Evolutionary conservation across 2,888 invertebrate genomes (phyloP), one percentile per base, ranked within the genome.

Genomic region (Drosophila antonietae): DNA sequence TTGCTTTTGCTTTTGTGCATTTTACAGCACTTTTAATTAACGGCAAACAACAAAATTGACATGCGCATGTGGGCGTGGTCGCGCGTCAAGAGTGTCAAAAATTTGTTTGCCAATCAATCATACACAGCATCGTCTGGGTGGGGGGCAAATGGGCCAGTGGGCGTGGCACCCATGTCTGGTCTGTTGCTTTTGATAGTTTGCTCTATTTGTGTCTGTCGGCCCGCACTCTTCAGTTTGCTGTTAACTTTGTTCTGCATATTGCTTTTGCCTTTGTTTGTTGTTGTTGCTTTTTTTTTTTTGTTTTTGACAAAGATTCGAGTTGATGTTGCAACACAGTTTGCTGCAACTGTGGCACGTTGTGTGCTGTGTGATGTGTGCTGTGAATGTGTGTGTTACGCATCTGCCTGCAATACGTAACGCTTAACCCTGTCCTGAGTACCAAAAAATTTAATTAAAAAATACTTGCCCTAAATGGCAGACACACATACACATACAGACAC

Each of bases 1-100:
- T 49, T 8, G 15, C 49, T 14, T 90, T 90, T 87, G 89, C 89
- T 90, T 85, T 90, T 90, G 90, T 90, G 89, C 87, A 85, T 85
- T 85, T 90, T 83, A 80, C 79, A 90, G 70, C 88, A 90, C 89
- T 73, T 85, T 85, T 76, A 90, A 90, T 90, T 83, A 85, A 85
- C 78, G 73, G 75, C 80, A 78, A 87, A 89, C 88, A 86, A 6
- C 49, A 51, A 35, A 86, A 85, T 83, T 86, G 90, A 67, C 71
- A 75, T 31, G 68, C 61, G 41, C 51, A 20, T 23, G 53, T 31
- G 43, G 56, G 64, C 55, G 56, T 52, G 66, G 57, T 55, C 41
- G 53, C n/a, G 37, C 10, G 9, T 39, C 53, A 39, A 7, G 53
- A 90, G 84, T 85, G 84, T 85, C 84, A 85, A 85, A 90, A 90